Evolutionary conservation across 2,888 invertebrate genomes (phyloP).

Genomic region (Euphydryas editha): DNA sequence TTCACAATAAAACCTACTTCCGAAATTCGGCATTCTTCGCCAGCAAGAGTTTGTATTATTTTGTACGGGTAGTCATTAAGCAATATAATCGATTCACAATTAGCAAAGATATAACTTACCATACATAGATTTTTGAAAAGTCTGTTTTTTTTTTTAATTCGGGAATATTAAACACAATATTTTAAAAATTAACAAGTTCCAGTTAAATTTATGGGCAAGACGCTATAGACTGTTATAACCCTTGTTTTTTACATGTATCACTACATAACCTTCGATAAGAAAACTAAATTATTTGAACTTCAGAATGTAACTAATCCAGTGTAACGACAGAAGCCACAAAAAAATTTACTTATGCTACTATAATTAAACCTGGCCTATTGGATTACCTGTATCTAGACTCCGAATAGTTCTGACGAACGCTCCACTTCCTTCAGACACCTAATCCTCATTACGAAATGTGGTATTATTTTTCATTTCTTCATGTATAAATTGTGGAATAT

Average conservation of each 20-base stretch:
- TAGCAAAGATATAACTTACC: too few relatives aligned
- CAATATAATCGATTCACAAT: too few relatives aligned
- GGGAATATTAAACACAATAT: too few relatives aligned
- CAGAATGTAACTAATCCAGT: background rate
- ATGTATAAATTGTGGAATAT: conserved; percentile 69
- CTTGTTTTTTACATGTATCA: background rate
- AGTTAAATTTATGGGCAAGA: too few relatives aligned
- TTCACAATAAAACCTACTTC: too few relatives aligned
- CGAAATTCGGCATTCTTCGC: too few relatives aligned
- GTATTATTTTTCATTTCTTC: conserved; percentile 74
- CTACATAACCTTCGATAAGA: background rate
- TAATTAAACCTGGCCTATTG: conserved; percentile 34
- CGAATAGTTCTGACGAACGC: conserved; percentile 52
- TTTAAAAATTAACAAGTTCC: too few relatives aligned
- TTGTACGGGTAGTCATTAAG: too few relatives aligned
- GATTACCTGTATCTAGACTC: conserved; percentile 45
- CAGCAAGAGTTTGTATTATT: too few relatives aligned
- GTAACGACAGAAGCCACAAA: conserved; percentile 5
- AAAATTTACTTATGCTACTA: conserved; percentile 12
- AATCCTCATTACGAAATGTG: conserved; percentile 66
- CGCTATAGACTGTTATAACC: too few relatives aligned
- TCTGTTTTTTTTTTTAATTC: too few relatives aligned
- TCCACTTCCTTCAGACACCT: conserved; percentile 61
- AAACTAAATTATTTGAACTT: background rate
- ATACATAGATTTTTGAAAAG: too few relatives aligned